Evolutionary conservation across 1,140 invertebrate genomes (phyloP).

Genomic region (Meloidogyne hapla): DNA sequence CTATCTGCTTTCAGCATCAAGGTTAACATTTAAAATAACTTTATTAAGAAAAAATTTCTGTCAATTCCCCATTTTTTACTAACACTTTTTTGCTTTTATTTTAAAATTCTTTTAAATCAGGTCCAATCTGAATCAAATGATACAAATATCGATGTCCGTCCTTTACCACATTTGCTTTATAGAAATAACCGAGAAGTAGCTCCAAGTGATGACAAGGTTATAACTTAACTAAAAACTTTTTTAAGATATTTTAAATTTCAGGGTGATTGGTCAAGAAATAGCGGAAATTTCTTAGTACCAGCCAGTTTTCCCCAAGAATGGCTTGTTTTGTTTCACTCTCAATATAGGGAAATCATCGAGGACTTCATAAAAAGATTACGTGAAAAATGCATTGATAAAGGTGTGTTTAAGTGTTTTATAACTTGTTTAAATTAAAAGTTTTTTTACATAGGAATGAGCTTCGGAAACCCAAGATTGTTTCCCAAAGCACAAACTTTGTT

Average conservation of each 20-base stretch:
- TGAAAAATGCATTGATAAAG: not conserved
- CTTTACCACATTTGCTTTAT: not conserved
- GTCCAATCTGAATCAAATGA: not conserved
- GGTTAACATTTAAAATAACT: not conserved
- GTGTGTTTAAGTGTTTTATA: too few relatives aligned
- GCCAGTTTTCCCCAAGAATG: not conserved
- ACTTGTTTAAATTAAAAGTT: not conserved
- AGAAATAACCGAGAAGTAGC: not conserved
- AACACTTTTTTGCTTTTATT: too few relatives aligned
- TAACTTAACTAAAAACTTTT: not conserved
- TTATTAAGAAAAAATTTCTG: too few relatives aligned
- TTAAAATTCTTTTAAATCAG: not conserved
- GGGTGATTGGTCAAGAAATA: not conserved
- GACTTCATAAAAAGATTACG: not conserved
- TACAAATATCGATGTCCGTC: not conserved
- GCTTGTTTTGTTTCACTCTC: not conserved
- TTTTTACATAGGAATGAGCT: not conserved
- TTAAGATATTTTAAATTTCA: not conserved
- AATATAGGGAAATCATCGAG: not conserved
- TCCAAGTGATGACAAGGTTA: not conserved
- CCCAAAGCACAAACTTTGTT: not conserved
- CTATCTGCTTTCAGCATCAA: not conserved
- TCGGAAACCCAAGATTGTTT: not conserved
- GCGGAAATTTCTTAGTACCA: not conserved
- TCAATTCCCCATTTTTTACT: too few relatives aligned